These are phyloP conservation scores for Darevskia nairensis DNA, from an alignment of 2,797 vertebrate species.

Conservation along the genomic window DNA sequence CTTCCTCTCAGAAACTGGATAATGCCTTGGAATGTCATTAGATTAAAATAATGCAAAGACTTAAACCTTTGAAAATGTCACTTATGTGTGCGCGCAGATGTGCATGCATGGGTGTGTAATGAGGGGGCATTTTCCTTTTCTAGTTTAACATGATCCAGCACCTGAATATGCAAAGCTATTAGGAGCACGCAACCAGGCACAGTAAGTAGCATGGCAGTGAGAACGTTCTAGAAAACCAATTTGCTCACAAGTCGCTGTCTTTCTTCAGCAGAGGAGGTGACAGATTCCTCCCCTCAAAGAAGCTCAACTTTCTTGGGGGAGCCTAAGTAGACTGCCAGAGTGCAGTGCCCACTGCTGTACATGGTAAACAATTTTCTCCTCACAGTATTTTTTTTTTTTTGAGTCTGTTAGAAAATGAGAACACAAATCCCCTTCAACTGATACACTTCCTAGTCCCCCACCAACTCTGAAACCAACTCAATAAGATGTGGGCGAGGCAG, in stretches of 20 bases:
- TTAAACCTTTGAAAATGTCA: background rate
- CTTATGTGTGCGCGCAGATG: background rate
- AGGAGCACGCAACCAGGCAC: background rate
- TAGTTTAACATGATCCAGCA: background rate
- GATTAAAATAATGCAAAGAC: conserved; percentile 7
- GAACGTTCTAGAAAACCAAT: background rate
- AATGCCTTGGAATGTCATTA: background rate
- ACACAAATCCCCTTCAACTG: background rate
- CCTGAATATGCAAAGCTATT: background rate
- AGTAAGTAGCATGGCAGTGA: background rate
- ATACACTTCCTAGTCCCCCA: background rate
- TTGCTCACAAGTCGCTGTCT: background rate
- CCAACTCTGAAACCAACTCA: background rate
- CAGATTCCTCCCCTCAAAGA: background rate
- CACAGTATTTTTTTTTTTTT: background rate
- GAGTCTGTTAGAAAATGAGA: background rate
- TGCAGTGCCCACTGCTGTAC: background rate
- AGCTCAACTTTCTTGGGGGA: background rate
- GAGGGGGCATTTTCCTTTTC: background rate
- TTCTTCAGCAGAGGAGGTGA: background rate
- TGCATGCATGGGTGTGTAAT: background rate
- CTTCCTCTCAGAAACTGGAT: conserved; percentile 21
- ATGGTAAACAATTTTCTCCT: background rate
- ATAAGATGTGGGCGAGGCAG: background rate
- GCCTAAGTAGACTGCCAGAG: background rate